Evolutionary conservation across 2,888 invertebrate species (phyloP), one percentile per base, ranked within the genome.

Genomic region (Nezara viridula): DNA sequence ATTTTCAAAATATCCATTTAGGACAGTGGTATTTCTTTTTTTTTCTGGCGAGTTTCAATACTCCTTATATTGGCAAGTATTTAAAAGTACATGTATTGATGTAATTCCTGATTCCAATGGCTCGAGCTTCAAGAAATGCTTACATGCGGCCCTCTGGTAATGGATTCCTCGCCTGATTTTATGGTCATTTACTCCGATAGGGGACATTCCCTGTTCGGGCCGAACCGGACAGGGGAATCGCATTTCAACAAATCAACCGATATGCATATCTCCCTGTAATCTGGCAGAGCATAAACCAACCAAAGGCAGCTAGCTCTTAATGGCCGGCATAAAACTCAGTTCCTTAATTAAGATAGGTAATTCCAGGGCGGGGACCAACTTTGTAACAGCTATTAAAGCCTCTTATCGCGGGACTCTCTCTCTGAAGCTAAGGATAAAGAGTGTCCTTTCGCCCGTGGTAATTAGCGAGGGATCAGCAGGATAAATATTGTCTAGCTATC

Each of bases 271-370:
- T 81, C 37, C 44, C n/a, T 1, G 21, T n/a, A 44, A 81, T 81
- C 81, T 81, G 81, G n/a, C 12, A 12, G 37, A 24, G 44, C 81
- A 44, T 81, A 81, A 81, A 77, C 37, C 77, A 44, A 24, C n/a
- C 19, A 7, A n/a, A 37, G 1, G n/a, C 6, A 24, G n/a, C n/a
- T 44, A 44, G 44, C 44, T 44, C 44, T n/a, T 81, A 81, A 81
- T 81, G 81, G 81, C n/a, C 12, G 44, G 44, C 44, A 81, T 81
- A 81, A 81, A 81, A 40, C 81, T 21, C 10, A 24, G 44, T 81
- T 44, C 81, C n/a, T 81, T 81, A 81, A 81, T 81, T 81, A 81
- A 81, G 81, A 81, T 81, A 81, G 81, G 44, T 81, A 81, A 81
- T 81, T 81, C 81, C 81, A 47, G 81, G 44, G 44, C 81, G 44